Evolutionary conservation across 2,113 vertebrate genomes (phyloP).

Genomic region (Osmerus eperlanus): DNA sequence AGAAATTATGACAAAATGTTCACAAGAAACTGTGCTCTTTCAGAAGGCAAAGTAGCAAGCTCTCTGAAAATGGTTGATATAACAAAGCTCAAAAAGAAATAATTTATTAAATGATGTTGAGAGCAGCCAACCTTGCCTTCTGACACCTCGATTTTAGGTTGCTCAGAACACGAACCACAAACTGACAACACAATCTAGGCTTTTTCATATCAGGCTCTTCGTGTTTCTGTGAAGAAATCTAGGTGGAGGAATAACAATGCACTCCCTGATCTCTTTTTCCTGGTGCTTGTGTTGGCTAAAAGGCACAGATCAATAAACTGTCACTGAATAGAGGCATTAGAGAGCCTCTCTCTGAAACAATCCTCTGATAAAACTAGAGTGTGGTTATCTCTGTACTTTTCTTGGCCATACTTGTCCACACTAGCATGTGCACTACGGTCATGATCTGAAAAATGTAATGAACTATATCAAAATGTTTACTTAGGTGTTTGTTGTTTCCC

Average conservation of each 20-base stretch:
- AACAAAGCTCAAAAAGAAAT: neutral
- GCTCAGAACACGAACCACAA: slow-evolving; percentile 24
- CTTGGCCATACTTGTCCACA: neutral
- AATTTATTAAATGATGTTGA: neutral
- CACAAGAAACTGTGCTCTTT: neutral
- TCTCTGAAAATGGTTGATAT: too few relatives aligned
- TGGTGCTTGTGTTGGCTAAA: slow-evolving; percentile 43
- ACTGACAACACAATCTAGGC: slow-evolving; percentile 35
- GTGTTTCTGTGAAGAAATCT: slow-evolving; percentile 30
- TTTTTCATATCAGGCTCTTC: slow-evolving; percentile 43
- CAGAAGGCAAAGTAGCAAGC: too few relatives aligned
- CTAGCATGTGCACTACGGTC: neutral
- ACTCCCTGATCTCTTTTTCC: slow-evolving; percentile 29
- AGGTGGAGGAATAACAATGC: slow-evolving; percentile 40
- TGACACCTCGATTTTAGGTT: slow-evolving; percentile 1
- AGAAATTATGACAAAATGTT: neutral
- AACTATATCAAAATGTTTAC: too few relatives aligned
- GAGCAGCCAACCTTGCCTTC: slow-evolving; percentile 4
- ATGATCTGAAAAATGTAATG: too few relatives aligned
- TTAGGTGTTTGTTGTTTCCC: too few relatives aligned
- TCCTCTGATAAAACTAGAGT: neutral
- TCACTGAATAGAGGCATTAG: slow-evolving; percentile 25
- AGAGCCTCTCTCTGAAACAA: slow-evolving; percentile 13
- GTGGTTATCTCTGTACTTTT: neutral
- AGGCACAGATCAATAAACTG: slow-evolving; percentile 51